phyloP scores from a whole-genome alignment of 2,888 invertebrate genomes.

The Melieria picta region DNA sequence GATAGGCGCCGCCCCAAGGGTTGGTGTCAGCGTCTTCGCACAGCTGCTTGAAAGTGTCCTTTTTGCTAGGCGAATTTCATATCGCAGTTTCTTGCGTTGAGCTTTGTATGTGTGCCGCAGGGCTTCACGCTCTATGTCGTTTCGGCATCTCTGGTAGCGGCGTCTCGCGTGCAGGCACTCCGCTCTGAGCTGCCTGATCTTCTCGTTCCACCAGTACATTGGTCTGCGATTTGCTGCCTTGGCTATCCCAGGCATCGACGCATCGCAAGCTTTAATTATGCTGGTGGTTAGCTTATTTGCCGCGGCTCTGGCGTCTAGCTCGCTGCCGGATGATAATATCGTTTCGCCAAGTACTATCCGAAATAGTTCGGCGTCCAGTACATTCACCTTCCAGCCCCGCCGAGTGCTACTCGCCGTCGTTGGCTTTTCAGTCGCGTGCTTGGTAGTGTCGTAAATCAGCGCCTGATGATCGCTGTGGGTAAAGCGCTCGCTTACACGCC shows the following conservation, averaged over 20 bases:
- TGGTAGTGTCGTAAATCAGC: background rate
- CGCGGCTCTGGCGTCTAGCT: background rate
- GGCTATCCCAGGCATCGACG: slow-evolving; percentile 4
- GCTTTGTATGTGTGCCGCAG: background rate
- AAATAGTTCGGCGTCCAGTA: too few species aligned
- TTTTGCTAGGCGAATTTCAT: background rate
- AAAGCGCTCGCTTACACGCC: slow-evolving; percentile 20
- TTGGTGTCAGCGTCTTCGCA: slow-evolving; percentile 5
- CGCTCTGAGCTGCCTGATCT: background rate
- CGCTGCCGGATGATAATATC: background rate
- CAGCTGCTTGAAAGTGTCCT: background rate
- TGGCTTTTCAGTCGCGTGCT: background rate
- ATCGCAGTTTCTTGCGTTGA: background rate
- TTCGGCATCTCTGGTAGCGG: background rate
- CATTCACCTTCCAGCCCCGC: background rate
- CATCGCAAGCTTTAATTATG: slow-evolving; percentile 2
- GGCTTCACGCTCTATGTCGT: background rate
- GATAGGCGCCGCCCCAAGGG: slow-evolving; percentile 1
- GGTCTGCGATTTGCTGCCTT: background rate
- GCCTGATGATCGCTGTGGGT: slow-evolving; percentile 32
- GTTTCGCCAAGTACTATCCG: background rate
- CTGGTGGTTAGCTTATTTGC: background rate
- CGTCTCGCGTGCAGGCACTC: background rate
- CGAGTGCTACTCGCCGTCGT: background rate
- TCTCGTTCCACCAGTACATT: slow-evolving; percentile 16